phyloP scores from a whole-genome alignment of 2,797 vertebrate genomes.

The Selene dorsalis region DNA sequence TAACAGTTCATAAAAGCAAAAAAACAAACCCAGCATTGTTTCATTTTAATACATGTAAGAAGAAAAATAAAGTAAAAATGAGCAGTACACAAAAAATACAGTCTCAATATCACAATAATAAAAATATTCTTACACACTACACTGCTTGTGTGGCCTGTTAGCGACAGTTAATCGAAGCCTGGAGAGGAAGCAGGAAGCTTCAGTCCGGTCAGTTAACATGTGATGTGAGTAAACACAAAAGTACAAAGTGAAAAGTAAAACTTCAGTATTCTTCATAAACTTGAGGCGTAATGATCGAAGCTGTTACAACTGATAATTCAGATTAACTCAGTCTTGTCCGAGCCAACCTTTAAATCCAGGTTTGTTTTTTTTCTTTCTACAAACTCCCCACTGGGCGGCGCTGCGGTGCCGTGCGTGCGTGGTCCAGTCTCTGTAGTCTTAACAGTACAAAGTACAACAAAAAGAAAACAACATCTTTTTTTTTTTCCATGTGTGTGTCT shows the following conservation, averaged over 20 bases:
- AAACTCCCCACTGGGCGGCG: constrained; percentile 43
- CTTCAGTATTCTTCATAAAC: not conserved
- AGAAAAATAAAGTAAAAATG: constrained; percentile 2
- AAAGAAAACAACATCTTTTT: constrained; percentile 4
- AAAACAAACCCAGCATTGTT: constrained; percentile 2
- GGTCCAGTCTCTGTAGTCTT: not conserved
- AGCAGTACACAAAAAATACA: constrained; percentile 18
- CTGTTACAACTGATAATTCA: constrained; percentile 24
- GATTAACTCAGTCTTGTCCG: constrained; percentile 19
- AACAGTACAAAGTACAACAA: constrained; percentile 13
- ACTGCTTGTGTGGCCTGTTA: constrained; percentile 35
- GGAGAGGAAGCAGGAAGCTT: constrained; percentile 19
- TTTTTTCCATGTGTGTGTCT: constrained; percentile 1
- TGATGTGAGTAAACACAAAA: constrained; percentile 20
- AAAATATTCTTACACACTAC: constrained; percentile 26
- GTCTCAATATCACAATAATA: constrained; percentile 31
- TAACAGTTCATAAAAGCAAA: too few species aligned
- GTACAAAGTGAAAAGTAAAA: constrained; percentile 9
- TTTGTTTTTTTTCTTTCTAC: not conserved
- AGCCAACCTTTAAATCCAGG: not conserved
- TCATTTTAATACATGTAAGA: constrained; percentile 25
- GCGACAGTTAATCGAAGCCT: constrained; percentile 24
- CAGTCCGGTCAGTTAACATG: constrained; percentile 28
- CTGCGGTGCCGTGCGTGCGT: constrained; percentile 3
- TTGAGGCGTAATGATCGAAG: constrained; percentile 29